phyloP scores from a whole-genome alignment of 2,888 invertebrate species.

The Gymnoscelis rufifasciata region DNA sequence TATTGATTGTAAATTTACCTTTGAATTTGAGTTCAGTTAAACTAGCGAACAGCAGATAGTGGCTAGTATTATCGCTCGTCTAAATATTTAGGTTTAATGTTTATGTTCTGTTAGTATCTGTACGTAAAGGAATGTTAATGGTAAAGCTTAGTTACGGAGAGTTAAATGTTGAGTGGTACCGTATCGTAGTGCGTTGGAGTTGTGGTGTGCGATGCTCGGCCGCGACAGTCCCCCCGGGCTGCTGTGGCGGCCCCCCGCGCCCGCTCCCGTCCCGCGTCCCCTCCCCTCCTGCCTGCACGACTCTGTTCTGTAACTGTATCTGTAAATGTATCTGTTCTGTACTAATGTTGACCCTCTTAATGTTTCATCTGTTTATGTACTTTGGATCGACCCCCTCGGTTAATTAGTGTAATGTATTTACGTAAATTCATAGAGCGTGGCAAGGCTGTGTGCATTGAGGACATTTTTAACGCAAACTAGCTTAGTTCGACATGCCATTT shows the following conservation, averaged over 20 bases:
- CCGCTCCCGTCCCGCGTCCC: conserved; percentile 44
- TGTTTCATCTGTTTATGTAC: conserved; percentile 73
- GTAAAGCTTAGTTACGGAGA: conserved; percentile 75
- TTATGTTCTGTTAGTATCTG: conserved; percentile 76
- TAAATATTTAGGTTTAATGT: conserved; percentile 68
- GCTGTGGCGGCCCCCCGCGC: conserved; percentile 27
- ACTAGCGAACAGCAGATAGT: conserved; percentile 77
- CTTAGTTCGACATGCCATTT: conserved; percentile 70
- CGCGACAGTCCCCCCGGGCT: conserved; percentile 46
- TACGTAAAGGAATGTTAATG: conserved; percentile 74
- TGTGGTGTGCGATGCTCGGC: conserved; percentile 57
- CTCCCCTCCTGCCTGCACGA: conserved; percentile 72
- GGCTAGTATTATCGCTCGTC: conserved; percentile 78
- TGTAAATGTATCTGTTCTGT: conserved; percentile 65
- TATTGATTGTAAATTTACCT: conserved; percentile 74
- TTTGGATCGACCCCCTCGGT: conserved; percentile 75
- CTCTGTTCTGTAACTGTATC: conserved; percentile 38
- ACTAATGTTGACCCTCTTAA: conserved; percentile 73
- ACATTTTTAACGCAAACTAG: conserved; percentile 77
- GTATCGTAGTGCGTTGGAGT: conserved; percentile 76
- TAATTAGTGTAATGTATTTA: conserved; percentile 75
- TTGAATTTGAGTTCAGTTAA: conserved; percentile 75
- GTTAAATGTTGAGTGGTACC: conserved; percentile 77
- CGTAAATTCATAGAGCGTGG: conserved; percentile 81
- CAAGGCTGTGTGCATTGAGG: conserved; percentile 85